Percentiles rank a stretch among this genome's conserved stretches.
Evolutionary conservation across 1,140 invertebrate genomes (phyloP).

Genomic region (Pseudobourletiella spinata): DNA sequence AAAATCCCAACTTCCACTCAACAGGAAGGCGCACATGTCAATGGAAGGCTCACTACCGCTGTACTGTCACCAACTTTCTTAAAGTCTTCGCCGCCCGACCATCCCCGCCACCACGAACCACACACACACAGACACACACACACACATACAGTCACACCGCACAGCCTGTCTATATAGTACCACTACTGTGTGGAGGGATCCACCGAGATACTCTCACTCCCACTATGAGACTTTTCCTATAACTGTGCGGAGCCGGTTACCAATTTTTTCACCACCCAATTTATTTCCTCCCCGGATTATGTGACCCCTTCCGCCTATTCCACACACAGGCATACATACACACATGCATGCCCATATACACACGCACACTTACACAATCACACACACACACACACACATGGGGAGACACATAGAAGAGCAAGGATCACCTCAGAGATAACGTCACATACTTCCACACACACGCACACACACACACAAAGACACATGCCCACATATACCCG

Average conservation of each 20-base stretch:
- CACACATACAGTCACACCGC: background rate
- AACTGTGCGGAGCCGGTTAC: too few species aligned
- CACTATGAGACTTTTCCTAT: background rate
- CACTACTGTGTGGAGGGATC: too few species aligned
- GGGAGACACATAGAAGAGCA: background rate
- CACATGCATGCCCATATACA: too few species aligned
- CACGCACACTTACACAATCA: too few species aligned
- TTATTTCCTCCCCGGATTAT: slow-evolving; percentile 32
- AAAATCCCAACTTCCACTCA: too few species aligned
- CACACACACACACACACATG: too few species aligned
- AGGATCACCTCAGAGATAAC: slow-evolving; percentile 7
- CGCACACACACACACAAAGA: slow-evolving; percentile 7
- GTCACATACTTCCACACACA: background rate
- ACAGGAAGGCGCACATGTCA: background rate
- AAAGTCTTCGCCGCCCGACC: too few species aligned
- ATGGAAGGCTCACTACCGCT: background rate
- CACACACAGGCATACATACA: too few species aligned
- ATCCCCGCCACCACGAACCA: background rate
- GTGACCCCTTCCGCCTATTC: slow-evolving; percentile 34
- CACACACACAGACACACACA: background rate
- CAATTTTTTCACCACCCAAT: slow-evolving; percentile 34
- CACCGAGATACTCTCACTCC: background rate
- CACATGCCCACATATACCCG: too few species aligned
- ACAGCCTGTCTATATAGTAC: too few species aligned
- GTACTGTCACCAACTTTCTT: background rate